These are phyloP conservation scores for Geococcyx californianus DNA, from an alignment of 2,113 vertebrate genomes.

Conservation along the genomic window DNA sequence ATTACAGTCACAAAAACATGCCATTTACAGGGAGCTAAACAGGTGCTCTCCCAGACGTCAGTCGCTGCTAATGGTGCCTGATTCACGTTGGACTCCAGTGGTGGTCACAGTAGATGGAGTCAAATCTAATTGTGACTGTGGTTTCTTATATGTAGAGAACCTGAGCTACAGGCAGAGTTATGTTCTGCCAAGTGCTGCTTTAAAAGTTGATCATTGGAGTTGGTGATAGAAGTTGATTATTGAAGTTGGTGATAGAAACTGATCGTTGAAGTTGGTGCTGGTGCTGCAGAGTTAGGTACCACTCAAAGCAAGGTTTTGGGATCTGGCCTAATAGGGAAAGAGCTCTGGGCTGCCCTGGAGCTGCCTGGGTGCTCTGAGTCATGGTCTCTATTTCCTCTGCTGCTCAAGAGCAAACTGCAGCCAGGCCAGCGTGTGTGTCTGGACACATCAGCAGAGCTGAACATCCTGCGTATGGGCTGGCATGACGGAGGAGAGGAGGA, in stretches of 20 bases:
- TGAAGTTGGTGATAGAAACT: not conserved
- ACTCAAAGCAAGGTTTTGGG: slow-evolving; percentile 14
- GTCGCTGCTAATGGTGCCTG: not conserved
- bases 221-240: not conserved
- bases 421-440: not conserved
- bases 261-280: not conserved
- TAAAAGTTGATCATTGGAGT: not conserved
- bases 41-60: not conserved
- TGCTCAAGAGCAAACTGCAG: slow-evolving; percentile 11
- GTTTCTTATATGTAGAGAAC: not conserved
- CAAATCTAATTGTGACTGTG: not conserved
- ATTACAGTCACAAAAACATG: not conserved
- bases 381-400: slow-evolving; percentile 29
- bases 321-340: slow-evolving; percentile 57
- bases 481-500: not conserved
- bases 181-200: not conserved
- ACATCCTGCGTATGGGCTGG: not conserved
- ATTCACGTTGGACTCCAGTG: not conserved
- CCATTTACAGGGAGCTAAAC: not conserved
- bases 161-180: not conserved
- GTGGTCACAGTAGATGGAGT: slow-evolving; percentile 1
- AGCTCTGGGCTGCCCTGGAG: slow-evolving; percentile 17
- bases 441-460: not conserved
- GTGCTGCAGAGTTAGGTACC: not conserved
- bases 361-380: slow-evolving; percentile 46